Evolutionary conservation across 2,888 invertebrate species (phyloP), one percentile per base, ranked within the genome.

Genomic region (Unio delphinus): DNA sequence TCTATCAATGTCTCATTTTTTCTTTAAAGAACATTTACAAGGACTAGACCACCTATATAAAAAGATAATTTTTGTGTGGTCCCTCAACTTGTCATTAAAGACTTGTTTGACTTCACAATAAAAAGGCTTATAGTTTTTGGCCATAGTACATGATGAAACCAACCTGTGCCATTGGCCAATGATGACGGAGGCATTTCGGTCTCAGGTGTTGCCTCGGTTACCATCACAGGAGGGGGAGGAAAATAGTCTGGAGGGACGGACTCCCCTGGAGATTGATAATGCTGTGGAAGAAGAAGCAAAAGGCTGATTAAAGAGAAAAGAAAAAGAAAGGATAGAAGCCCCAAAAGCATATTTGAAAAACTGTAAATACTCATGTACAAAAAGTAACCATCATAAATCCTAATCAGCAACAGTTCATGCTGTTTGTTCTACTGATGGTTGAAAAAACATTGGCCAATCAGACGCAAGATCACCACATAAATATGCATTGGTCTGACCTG

Each of bases 171-270:
- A 68, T 83, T 82, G 60, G 79, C 72, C 30, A 80, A 28, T 18
- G 63, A 66, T 34, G 70, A 56, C 3, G 80, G 84, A 23, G 84
- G 84, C 58, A 76, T 76, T 63, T 84, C 84, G 28, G 80, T 78
- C 56, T 83, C 84, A n/a, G 87, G 86, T 23, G 87, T 86, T 62
- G 87, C 85, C 59, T 83, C 79, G 61, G 86, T 87, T n/a, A 87
- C 82, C 17, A 78, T 85, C 15, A 86, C 87, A 34, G 87, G 86
- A 64, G 87, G 87, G n/a, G 75, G 90, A 28, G 86, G 83, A 59
- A 80, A 83, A 74, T 82, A 84, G 66, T 82, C 82, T 45, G 86
- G 81, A n/a, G 83, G 85, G 17, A 45, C 15, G 45, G 77, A 77
- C 61, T 74, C 67, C 30, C 74, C 66, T 2, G 75, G 75, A n/a